phyloP scores from a whole-genome alignment of 2,113 vertebrate genomes.

The Argyrosomus japonicus region DNA sequence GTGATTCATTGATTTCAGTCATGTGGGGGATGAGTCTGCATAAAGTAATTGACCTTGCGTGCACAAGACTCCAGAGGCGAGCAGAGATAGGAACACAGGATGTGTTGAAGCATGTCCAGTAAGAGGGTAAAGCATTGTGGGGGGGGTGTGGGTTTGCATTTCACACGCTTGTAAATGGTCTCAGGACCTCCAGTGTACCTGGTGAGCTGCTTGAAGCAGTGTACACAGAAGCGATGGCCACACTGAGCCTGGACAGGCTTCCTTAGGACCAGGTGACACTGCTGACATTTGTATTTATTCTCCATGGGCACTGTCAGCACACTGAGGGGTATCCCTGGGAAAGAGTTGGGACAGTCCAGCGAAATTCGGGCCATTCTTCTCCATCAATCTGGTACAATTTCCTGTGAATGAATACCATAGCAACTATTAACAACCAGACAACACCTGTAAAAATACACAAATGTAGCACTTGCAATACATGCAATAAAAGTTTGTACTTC shows the following conservation, averaged over 20 bases:
- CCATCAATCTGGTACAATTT: conserved; percentile 68
- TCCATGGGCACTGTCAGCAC: conserved; percentile 91
- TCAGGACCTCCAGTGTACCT: conserved; percentile 83
- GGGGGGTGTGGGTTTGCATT: conserved; percentile 21
- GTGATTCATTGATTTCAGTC: conserved; percentile 61
- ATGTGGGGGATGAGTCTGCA: conserved; percentile 52
- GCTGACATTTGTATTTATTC: conserved; percentile 93
- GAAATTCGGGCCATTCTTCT: conserved; percentile 81
- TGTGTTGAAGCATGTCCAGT: conserved; percentile 58
- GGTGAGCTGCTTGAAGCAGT: conserved; percentile 89
- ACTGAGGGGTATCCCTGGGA: conserved; percentile 89
- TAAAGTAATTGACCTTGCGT: conserved; percentile 24
- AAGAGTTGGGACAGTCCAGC: conserved; percentile 83
- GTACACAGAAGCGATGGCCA: conserved; percentile 93
- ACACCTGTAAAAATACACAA: background rate
- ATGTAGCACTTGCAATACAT: background rate
- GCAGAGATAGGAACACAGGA: conserved; percentile 42
- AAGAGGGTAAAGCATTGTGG: conserved; percentile 37
- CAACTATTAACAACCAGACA: background rate
- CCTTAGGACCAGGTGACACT: conserved; percentile 90
- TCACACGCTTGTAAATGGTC: conserved; percentile 29
- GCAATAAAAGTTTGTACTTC: too few relatives aligned
- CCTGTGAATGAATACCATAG: conserved; percentile 50
- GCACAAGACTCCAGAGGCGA: conserved; percentile 27
- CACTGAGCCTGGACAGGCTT: conserved; percentile 94